phyloP scores from a whole-genome alignment of 2,888 invertebrate genomes.

The Zygothrica quintamaculata region DNA sequence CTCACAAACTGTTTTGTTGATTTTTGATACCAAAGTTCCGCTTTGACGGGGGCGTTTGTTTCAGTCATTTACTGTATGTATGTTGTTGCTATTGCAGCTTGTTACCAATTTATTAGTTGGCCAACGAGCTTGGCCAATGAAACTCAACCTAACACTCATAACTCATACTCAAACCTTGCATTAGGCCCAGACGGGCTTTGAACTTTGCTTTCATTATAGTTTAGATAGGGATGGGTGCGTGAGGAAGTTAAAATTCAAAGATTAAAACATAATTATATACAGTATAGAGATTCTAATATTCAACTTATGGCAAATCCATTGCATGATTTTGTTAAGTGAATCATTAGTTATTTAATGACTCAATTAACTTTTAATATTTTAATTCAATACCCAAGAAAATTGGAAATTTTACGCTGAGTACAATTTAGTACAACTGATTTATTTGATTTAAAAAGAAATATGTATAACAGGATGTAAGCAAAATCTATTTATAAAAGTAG shows the following conservation, averaged over 20 bases:
- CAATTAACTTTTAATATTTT: no score
- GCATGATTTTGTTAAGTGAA: no score
- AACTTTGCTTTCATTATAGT: constrained; percentile 52
- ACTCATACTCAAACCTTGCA: constrained; percentile 38
- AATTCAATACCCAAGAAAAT: no score
- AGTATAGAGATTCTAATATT: no score
- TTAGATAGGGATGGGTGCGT: constrained; percentile 46
- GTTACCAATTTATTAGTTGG: constrained; percentile 58
- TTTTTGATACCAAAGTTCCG: constrained; percentile 56
- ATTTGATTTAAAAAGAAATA: no score
- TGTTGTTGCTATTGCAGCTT: constrained; percentile 25
- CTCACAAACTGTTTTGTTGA: constrained; percentile 30
- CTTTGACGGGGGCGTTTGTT: constrained; percentile 63
- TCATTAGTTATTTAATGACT: no score
- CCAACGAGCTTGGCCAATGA: constrained; percentile 66
- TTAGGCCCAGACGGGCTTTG: constrained; percentile 61
- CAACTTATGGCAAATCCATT: no score
- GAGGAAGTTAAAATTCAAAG: constrained; percentile 3
- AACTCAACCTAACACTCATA: constrained; percentile 52
- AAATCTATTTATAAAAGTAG: constrained; percentile 16
- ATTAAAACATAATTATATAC: no score
- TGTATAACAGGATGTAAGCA: no score
- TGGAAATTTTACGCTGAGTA: no score
- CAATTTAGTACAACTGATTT: no score
- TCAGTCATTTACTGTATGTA: constrained; percentile 6